Conservation (phyloP, 2,888 invertebrate genomes). For the Stenchaetothrips biformis region DNA sequence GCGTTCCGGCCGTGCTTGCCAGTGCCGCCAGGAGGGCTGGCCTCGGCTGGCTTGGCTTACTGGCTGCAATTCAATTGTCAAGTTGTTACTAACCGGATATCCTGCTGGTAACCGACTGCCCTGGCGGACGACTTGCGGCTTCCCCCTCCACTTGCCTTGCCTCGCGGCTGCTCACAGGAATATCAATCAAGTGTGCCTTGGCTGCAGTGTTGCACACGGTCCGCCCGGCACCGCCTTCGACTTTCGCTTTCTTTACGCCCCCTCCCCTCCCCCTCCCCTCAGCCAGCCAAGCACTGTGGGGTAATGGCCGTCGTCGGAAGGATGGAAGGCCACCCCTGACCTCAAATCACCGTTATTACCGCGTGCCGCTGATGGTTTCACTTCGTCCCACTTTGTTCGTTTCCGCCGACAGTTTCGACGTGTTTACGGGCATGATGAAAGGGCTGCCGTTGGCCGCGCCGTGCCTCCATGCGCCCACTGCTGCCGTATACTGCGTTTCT, state of each 20-base stretch:
- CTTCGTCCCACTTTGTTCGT: not conserved
- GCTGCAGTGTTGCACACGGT: not conserved
- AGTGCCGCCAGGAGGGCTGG: not conserved
- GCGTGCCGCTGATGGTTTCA: not conserved
- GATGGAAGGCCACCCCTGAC: not conserved
- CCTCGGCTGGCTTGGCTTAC: too few species aligned
- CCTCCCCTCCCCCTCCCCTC: not conserved
- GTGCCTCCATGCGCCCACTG: too few species aligned
- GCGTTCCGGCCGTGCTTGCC: not conserved
- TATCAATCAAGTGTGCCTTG: not conserved
- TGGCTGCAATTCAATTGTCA: conserved; percentile 19
- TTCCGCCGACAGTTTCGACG: not conserved
- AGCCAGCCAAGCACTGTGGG: not conserved
- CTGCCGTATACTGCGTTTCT: too few species aligned
- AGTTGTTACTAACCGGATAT: conserved; percentile 23
- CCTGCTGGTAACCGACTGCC: conserved; percentile 10
- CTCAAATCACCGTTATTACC: conserved; percentile 1
- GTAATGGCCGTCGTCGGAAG: not conserved
- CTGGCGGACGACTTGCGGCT: not conserved
- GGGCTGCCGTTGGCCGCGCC: not conserved
- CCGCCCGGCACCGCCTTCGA: not conserved
- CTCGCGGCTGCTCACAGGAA: not conserved
- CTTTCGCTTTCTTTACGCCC: not conserved
- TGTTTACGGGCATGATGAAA: not conserved
- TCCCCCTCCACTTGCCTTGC: not conserved